Base-by-base conservation (phyloP, 2,113 vertebrate genomes). In the Cryptotis parvus region DNA sequence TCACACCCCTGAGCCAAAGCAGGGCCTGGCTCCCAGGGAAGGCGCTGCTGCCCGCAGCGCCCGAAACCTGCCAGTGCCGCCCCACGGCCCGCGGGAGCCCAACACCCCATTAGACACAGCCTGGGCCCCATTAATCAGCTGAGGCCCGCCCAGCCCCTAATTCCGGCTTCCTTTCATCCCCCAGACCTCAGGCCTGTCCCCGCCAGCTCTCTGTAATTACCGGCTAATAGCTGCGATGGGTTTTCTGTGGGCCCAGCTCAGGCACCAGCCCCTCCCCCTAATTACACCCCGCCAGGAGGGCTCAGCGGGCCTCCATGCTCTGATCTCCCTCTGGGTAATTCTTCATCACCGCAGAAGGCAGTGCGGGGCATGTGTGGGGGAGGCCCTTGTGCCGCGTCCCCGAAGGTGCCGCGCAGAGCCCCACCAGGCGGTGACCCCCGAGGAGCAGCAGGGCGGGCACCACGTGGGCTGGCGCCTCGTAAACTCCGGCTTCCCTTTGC, bases 121-220 rank as follows among this genome's bases (percentile, higher is more conserved):
- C 49, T 33, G 4, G 16, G 93, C 96, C 93, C 93, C 88, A 96
- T 97, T 97, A 96, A 97, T 97, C 97, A 97, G 97, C 86, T 81
- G 84, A 88, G 31, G 81, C 88, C 37, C 74, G 75, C 97, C 96
- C 97, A 27, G 26, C 96, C 96, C 93, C 3, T 98, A 98, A 98
- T 98, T 98, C 98, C 97, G 33, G 91, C 96, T 96, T 92, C 97
- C 97, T 97, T 97, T 97, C 97, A 97, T 95, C 95, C 91, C 97
- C 97, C 97, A 96, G 96, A 96, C 96, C 97, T 96, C 89, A 85
- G 96, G 96, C 96, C 97, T 94, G 96, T 93, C 95, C 97, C 96
- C 94, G 96, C 95, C 39, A 29, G 96, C 95, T 96, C 95, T 96
- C 98, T 97, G 97, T 98, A 98, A 98, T 98, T 98, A 98, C 97